Base-by-base conservation (phyloP, 2,797 vertebrate species). In the Austrolebias charrua region DNA sequence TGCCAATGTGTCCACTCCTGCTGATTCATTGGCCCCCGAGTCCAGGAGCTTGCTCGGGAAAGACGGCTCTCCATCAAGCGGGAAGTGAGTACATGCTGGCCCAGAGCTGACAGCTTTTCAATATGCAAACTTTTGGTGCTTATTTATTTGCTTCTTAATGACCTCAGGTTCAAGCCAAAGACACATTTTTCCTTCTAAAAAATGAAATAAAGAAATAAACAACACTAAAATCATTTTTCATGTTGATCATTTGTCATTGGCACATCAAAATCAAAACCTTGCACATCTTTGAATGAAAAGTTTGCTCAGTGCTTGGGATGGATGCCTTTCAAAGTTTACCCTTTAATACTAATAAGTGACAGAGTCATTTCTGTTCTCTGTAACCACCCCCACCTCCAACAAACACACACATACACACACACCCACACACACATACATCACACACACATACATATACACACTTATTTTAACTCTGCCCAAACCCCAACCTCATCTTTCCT, bases 311-410 rank as follows among this genome's bases (percentile, higher is more conserved):
- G 61, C 73, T 84, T 55, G 45, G 85, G 90, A 91, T 88, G 83
- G 73, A 91, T 88, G 78, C 70, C 83, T 88, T 86, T 85, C 62
- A 83, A 87, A 84, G 84, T 90, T 91, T 80, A 81, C 75, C 77
- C 77, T 90, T 89, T 91, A 91, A 92, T 92, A 91, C 82, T 78
- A 87, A 90, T 91, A 89, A 92, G 90, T 90, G 89, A 87, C 85
- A 73, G 81, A 86, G 78, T 76, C 86, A 81, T 68, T 69, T 76
- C 44, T 53, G 51, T 57, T 42, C 42, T 67, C 58, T 56, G 40
- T 2, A n/a, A 19, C 24, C 24, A 24, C 24, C 24, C 24, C 24
- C 24, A 3, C 24, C 24, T n/a, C 24, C 24, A 24, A 24, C 24
- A 24, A 24, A 3, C 18, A 47, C 46, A 48, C 46, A 66, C 59